Evolutionary conservation across 2,113 vertebrate genomes (phyloP), one percentile per base, ranked within the genome.

Genomic region (Triplophysa tibetana): DNA sequence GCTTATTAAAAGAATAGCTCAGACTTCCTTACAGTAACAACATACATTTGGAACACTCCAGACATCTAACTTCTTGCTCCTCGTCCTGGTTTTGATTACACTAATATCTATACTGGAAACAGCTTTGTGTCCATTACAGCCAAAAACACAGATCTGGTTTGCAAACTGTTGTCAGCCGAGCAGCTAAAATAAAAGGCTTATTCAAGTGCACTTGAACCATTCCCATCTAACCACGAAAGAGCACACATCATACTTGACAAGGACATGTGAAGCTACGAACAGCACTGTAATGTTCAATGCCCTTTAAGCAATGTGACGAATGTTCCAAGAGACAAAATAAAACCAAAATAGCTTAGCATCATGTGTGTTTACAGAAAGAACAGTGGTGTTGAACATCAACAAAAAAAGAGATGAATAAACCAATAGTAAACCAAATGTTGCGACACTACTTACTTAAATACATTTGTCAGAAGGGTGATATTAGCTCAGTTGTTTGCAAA

Each of bases 1-100:
- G 60, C 21, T 79, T 79, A 65, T 78, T 81, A 66, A 79, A 60
- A 60, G 60, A 75, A 84, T 82, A 78, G 54, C 19, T 56, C 70
- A 64, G 17, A 60, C 70, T 78, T 84, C 75, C 75, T 74, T 50
- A 24, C 41, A 23, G 48, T 52, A 29, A 75, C 69, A 45, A 29
- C 8, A 14, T 45, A 69, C 54, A 79, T 62, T 70, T 14, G 17
- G 16, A n/a, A n/a, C 2, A 33, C 2, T 2, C n/a, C 14, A 19
- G 43, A 38, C 23, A 12, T n/a, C 16, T 33, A 6, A 6, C 5
- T 5, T 33, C 29, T 33, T 33, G 29, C 29, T 33, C 29, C 29
- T 3, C 50, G 17, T 56, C 38, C 54, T 24, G 16, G 11, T 11
- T 73, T 8, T 60, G 26, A 8, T 60, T 7, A 24, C 54, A 9